Evolutionary conservation across 1,140 invertebrate genomes (phyloP).

Genomic region (Scaptomyza graminum): DNA sequence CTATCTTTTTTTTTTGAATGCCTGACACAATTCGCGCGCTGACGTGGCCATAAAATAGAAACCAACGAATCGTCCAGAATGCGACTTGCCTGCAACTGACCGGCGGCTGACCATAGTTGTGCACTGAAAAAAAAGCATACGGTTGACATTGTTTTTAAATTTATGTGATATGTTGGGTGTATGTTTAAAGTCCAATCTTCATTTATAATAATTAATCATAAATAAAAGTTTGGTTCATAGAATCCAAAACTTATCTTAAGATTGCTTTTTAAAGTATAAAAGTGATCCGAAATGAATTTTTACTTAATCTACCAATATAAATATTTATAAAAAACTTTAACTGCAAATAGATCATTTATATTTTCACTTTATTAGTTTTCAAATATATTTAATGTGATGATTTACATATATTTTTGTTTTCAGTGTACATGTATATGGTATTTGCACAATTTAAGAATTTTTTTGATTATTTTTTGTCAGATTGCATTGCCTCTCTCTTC

Average conservation of each 20-base stretch:
- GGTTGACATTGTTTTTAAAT: too few species aligned
- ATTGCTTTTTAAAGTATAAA: too few species aligned
- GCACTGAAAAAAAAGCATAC: not conserved
- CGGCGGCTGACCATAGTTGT: not conserved
- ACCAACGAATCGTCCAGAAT: conserved; percentile 30
- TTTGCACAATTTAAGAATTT: not conserved
- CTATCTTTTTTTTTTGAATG: too few species aligned
- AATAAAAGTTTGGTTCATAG: too few species aligned
- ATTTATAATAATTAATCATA: too few species aligned
- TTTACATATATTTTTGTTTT: not conserved
- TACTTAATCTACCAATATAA: too few species aligned
- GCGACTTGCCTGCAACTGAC: conserved; percentile 5
- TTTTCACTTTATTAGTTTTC: not conserved
- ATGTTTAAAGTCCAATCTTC: too few species aligned
- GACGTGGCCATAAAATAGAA: conserved; percentile 54
- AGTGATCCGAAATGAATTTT: too few species aligned
- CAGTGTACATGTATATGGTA: not conserved
- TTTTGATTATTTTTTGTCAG: conserved; percentile 25
- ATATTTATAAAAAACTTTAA: too few species aligned
- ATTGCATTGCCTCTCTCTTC: conserved; percentile 3
- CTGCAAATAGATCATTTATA: too few species aligned
- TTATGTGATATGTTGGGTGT: too few species aligned
- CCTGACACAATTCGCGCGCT: conserved; percentile 47
- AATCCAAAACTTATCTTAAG: too few species aligned
- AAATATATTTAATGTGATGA: not conserved